These are phyloP conservation scores for Nanger granti DNA, from an alignment of 2,113 vertebrate species.

Conservation along the genomic window DNA sequence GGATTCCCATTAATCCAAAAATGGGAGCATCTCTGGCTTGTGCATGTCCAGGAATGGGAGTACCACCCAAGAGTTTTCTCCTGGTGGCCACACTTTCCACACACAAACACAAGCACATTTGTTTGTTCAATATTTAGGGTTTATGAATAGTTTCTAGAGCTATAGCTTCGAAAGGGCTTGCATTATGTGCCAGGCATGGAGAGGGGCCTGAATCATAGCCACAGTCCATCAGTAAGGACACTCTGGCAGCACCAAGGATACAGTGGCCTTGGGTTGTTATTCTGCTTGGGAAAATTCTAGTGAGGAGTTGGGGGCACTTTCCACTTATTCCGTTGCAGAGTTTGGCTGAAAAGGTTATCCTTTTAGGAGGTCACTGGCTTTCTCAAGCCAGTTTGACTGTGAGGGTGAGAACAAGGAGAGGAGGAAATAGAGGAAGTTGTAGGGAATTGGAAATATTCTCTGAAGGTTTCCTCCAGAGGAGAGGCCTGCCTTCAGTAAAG, in stretches of 20 bases:
- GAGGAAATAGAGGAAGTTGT: not conserved
- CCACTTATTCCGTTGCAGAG: too few species aligned
- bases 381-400: not conserved
- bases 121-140: conserved; percentile 57
- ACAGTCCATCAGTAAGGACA: conserved; percentile 76
- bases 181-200: conserved; percentile 60
- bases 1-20: not conserved
- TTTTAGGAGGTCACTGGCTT: not conserved
- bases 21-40: not conserved
- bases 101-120: conserved; percentile 32
- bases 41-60: not conserved
- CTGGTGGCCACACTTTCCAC: not conserved
- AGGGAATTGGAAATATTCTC: not conserved
- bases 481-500: not conserved
- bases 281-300: conserved; percentile 64
- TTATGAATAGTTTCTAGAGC: conserved; percentile 69
- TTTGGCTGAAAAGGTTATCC: not conserved
- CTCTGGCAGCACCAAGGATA: conserved; percentile 72
- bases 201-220: conserved; percentile 63
- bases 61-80: not conserved
- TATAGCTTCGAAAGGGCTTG: conserved; percentile 54
- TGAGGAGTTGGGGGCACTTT: not conserved
- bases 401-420: not conserved
- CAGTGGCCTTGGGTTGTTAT: conserved; percentile 69
- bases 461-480: not conserved